Evolutionary conservation across 1,140 invertebrate genomes (phyloP), one percentile per base, ranked within the genome.

Genomic region (Rhagoletis zephyria): DNA sequence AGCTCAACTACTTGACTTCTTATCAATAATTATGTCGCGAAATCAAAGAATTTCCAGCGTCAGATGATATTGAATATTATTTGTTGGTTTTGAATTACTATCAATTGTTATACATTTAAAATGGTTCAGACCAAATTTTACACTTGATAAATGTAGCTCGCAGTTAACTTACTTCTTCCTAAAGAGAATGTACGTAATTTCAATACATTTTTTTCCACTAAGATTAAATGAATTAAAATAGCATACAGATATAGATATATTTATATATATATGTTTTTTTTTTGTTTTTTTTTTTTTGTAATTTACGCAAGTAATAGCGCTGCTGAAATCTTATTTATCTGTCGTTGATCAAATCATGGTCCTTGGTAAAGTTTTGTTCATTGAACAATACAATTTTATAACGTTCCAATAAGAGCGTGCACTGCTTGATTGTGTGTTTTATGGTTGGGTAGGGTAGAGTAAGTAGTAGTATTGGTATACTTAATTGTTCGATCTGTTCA

Each of bases 21-120:
- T 74, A 74, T 74, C 67, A 48, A 74, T 74, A 45, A 74, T 45
- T 74, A 14, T 40, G 42, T 74, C 40, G 14, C 40, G 4, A 48
- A 74, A 74, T 74, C 42, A 45, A 56, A 19, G 6, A 81, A 14
- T 81, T 30, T 30, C 67, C 12, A 45, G 74, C 74, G 74, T 81
- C 74, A 19, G 48, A 9, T 81, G n/a, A 51, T n/a, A 19, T 30
- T 81, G 74, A 81, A 56, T 56, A 48, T 4, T 56, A 9, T 45
- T 70, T 45, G 5, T 12, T 81, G n/a, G 16, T 30, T 19, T 56
- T 9, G 40, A 19, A 81, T 19, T 45, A 48, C 45, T 4, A 74
- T 74, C 10, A 56, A 81, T 81, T 81, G 48, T 56, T 81, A 56
- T 81, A 56, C 74, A 81, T 81, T 81, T 81, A 81, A 81, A 81